Evolutionary conservation across 2,797 vertebrate genomes (phyloP).

Genomic region (Meriones psammophilus): DNA sequence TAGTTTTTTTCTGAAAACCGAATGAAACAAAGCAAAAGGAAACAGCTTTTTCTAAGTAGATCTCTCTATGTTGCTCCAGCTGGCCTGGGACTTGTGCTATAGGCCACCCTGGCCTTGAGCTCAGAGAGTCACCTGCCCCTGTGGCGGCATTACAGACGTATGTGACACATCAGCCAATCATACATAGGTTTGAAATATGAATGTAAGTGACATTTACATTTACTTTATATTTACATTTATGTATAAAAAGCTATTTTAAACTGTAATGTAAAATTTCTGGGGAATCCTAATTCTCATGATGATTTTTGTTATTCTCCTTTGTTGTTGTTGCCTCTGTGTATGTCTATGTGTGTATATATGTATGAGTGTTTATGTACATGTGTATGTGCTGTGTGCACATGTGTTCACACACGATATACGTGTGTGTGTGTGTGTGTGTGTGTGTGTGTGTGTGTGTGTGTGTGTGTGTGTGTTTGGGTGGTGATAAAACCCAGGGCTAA

Average conservation of each 20-base stretch:
- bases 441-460: too few species aligned
- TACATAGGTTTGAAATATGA: background rate
- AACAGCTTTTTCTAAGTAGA: background rate
- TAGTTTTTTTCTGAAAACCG: background rate
- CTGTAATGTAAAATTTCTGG: background rate
- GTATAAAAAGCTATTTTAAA: background rate
- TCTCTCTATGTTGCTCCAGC: background rate
- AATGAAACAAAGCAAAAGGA: background rate
- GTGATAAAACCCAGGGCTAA: background rate
- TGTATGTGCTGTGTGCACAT: background rate
- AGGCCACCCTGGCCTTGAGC: background rate
- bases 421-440: background rate
- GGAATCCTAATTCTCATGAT: background rate
- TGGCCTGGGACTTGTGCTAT: background rate
- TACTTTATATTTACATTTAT: background rate
- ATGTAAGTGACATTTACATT: background rate
- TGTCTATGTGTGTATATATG: background rate
- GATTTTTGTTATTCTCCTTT: background rate
- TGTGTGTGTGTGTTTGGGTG: too few species aligned
- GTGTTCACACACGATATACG: background rate
- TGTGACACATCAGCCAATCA: background rate
- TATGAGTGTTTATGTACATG: background rate
- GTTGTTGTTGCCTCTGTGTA: background rate
- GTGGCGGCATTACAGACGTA: background rate
- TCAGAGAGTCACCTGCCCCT: background rate